Evolutionary conservation across 2,888 invertebrate species (phyloP).

Genomic region (Ganaspis brasiliensis): DNA sequence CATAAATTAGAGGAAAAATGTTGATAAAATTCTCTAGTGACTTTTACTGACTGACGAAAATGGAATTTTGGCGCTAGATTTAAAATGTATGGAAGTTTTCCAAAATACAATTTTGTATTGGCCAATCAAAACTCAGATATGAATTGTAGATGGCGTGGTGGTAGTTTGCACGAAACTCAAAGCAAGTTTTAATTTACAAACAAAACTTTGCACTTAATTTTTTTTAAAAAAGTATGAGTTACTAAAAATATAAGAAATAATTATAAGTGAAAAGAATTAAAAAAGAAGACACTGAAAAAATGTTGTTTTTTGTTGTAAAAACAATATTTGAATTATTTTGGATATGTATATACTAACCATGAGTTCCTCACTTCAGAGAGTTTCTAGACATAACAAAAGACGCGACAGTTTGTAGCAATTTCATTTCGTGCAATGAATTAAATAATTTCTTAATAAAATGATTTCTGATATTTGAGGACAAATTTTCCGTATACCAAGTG

Average conservation of each 20-base stretch:
- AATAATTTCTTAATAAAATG: conserved; percentile 62
- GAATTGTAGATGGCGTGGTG: background rate
- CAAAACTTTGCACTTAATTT: background rate
- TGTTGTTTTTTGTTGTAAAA: background rate
- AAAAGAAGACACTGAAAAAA: background rate
- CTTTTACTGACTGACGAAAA: background rate
- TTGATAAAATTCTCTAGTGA: too few relatives aligned
- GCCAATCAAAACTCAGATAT: background rate
- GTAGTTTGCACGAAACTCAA: background rate
- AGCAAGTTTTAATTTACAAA: background rate
- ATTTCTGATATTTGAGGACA: conserved; percentile 58
- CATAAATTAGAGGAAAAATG: background rate
- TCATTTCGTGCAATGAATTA: conserved; percentile 42
- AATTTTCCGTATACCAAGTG: conserved; percentile 65
- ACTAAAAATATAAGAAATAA: background rate
- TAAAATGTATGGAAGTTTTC: background rate
- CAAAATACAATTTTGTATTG: background rate
- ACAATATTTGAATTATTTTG: too few relatives aligned
- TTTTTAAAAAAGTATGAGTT: background rate
- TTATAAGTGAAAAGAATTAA: background rate
- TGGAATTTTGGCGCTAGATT: conserved; percentile 13
- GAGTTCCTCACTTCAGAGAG: conserved; percentile 38
- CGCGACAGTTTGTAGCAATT: conserved; percentile 49
- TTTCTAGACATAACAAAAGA: conserved; percentile 61
- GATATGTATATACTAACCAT: too few relatives aligned